Conservation (phyloP, 2,888 invertebrate species). For the Calephelis perditalis region DNA sequence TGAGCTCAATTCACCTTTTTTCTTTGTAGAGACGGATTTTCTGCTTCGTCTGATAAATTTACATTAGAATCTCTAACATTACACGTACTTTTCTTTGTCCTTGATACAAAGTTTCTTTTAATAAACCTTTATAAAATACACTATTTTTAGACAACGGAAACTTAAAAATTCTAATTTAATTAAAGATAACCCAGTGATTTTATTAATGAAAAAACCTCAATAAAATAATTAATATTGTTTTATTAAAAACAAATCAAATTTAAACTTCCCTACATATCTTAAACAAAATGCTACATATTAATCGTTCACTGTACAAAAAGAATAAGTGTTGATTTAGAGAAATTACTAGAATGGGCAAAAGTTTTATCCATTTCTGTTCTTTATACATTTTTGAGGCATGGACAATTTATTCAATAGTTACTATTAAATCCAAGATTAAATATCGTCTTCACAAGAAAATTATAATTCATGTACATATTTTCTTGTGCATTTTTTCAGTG, state of each 20-base stretch:
- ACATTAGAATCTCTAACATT: neutral
- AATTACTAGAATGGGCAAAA: conserved; percentile 4
- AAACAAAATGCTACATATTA: neutral
- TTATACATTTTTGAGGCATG: neutral
- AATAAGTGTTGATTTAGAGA: conserved; percentile 11
- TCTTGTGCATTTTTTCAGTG: too few species aligned
- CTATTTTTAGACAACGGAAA: too few species aligned
- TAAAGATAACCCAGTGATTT: too few species aligned
- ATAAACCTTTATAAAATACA: too few species aligned
- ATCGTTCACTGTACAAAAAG: conserved; percentile 5
- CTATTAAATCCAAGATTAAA: too few species aligned
- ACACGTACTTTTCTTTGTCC: neutral
- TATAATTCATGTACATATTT: too few species aligned
- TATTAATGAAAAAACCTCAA: too few species aligned
- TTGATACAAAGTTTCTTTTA: neutral
- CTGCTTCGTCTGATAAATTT: neutral
- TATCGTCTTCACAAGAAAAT: too few species aligned
- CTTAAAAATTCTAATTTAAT: too few species aligned
- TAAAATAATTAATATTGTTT: too few species aligned
- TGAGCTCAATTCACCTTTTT: neutral
- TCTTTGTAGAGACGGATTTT: neutral
- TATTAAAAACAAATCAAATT: too few species aligned
- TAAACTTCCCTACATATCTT: too few species aligned
- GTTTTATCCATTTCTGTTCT: conserved; percentile 2
- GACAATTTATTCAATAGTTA: conserved; percentile 5